These are phyloP conservation scores for Apogon hyalosoma DNA, from an alignment of 2,797 vertebrate genomes.

Conservation along the genomic window DNA sequence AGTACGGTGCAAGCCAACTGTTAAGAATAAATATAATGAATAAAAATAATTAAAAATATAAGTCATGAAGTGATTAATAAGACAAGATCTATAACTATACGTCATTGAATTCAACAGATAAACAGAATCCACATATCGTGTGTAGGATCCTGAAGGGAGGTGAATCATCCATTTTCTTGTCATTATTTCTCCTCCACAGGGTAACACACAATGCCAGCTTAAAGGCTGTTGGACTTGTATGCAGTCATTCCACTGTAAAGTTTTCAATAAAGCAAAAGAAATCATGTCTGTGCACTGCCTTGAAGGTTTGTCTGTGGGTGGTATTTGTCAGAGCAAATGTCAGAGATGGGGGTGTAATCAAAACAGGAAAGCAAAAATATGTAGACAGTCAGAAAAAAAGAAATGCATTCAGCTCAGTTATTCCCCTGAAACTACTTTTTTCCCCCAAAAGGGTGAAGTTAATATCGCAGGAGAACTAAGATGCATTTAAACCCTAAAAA, in stretches of 20 bases:
- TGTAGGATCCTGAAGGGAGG: not conserved
- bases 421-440: constrained; percentile 8
- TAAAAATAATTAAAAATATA: too few relatives aligned
- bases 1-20: too few relatives aligned
- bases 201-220: not conserved
- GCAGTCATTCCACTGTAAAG: constrained; percentile 11
- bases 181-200: not conserved
- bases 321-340: constrained; percentile 46
- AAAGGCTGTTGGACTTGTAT: not conserved
- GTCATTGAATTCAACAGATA: too few relatives aligned
- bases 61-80: too few relatives aligned
- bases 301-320: constrained; percentile 33
- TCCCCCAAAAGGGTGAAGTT: constrained; percentile 23
- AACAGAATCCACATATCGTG: too few relatives aligned
- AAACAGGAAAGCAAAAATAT: constrained; percentile 35
- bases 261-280: constrained; percentile 19
- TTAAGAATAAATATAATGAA: too few relatives aligned
- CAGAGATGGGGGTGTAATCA: constrained; percentile 36
- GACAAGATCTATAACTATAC: too few relatives aligned
- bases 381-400: constrained; percentile 2
- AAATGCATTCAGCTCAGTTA: not conserved
- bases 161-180: not conserved
- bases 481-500: not conserved
- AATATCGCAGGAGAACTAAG: not conserved
- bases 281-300: constrained; percentile 19